Percentiles rank a stretch among this genome's conserved stretches.
Evolutionary conservation across 1,140 invertebrate species (phyloP).

Genomic region (Schlechtendalia chinensis): DNA sequence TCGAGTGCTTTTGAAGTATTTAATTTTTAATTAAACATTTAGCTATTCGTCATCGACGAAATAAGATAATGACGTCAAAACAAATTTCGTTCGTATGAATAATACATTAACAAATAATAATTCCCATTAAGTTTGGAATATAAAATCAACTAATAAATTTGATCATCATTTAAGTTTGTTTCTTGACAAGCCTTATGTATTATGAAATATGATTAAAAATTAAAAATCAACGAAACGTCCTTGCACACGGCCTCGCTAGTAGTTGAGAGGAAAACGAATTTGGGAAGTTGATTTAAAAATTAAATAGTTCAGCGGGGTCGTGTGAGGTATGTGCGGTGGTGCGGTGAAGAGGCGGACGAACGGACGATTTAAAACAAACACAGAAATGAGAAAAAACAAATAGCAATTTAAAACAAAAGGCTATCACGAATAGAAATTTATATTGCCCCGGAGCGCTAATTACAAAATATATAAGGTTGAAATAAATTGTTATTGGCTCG

Average conservation of each 20-base stretch:
- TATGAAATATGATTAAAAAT: slow-evolving; percentile 20
- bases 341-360: background rate
- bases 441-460: slow-evolving; percentile 31
- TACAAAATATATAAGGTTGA: slow-evolving; percentile 32
- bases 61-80: background rate
- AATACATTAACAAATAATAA: slow-evolving; percentile 1
- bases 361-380: slow-evolving; percentile 20
- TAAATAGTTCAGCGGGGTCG: background rate
- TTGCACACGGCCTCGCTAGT: no score
- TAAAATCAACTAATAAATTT: background rate
- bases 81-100: background rate
- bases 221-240: slow-evolving; percentile 12
- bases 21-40: slow-evolving; percentile 9
- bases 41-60: no score
- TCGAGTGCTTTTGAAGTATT: slow-evolving; percentile 8
- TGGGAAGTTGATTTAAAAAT: background rate
- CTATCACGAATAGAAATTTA: slow-evolving; percentile 34
- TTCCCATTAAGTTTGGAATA: background rate
- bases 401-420: slow-evolving; percentile 40
- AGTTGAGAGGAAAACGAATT: slow-evolving; percentile 6
- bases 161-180: background rate
- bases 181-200: background rate
- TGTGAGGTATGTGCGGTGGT: no score
- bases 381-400: slow-evolving; percentile 35
- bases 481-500: slow-evolving; percentile 47